Evolutionary conservation across 1,140 invertebrate genomes (phyloP), one percentile per base, ranked within the genome.

Genomic region (Plectus sambesii): DNA sequence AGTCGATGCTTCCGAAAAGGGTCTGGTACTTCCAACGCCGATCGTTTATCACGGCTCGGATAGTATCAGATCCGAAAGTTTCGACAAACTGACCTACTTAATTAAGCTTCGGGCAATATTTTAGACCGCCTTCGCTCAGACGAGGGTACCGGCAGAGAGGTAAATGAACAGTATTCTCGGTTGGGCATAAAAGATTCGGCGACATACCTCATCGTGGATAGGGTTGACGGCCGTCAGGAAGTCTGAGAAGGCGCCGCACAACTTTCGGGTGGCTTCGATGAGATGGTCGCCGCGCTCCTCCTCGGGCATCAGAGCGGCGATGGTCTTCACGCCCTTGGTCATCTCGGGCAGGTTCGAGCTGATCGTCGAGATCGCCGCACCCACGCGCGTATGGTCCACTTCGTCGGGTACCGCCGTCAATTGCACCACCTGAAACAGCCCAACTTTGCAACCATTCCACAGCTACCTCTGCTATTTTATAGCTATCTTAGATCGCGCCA

Each of bases 301-400:
- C 51, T 92, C 87, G 19, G 79, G 78, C 79, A 93, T 87, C 0
- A 97, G 74, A 0, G 89, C 87, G 5, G 92, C 90, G 56, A 99
- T 83, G 77, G 93, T 84, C 47, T 84, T 80, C 1, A 98, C 87
- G 56, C 83, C 88, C 62, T 87, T 85, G 0, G 88, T 87, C 76
- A 98, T 88, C 73, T 96, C 87, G 0, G 90, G 88, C 49, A 98
- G 75, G 62, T 94, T 96, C 45, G 81, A 87, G 5, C 89, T 86
- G 58, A 98, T 98, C 23, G 90, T 93, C 5, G 86, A 87, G 47
- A 99, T 90, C 5, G 93, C 92, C 0, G 87, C 85, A 0, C 89
- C 89, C 1, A 97, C 86, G 8, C 87, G 85, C n/a, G 83, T 85
- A 65, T 88, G 85, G 71, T 97, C 90, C n/a, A 75, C 63, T 49